These are phyloP conservation scores for Pycnomerus fuliginosus DNA, from an alignment of 2,888 invertebrate genomes.

Conservation along the genomic window DNA sequence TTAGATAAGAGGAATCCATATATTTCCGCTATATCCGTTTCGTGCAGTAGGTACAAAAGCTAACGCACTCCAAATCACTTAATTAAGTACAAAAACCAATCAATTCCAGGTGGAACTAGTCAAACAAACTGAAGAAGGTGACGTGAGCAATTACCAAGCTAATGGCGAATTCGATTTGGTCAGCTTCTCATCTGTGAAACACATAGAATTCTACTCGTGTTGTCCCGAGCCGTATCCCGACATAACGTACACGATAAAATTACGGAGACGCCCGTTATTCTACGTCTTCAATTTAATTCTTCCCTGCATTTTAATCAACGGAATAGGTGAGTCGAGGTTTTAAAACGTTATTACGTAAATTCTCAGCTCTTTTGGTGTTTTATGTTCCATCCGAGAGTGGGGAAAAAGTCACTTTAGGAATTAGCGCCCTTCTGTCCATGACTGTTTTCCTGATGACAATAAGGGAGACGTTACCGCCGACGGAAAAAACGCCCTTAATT, in stretches of 20 bases:
- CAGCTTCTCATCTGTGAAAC: slow-evolving; percentile 71
- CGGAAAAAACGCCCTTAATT: slow-evolving; percentile 83
- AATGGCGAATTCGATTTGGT: slow-evolving; percentile 87
- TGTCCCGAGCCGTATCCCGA: slow-evolving; percentile 83
- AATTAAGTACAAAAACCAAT: neutral
- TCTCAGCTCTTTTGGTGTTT: slow-evolving; percentile 75
- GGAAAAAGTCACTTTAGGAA: slow-evolving; percentile 83
- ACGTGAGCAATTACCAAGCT: slow-evolving; percentile 86
- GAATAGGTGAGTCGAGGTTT: slow-evolving; percentile 64
- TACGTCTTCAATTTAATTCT: slow-evolving; percentile 84
- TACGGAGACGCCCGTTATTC: slow-evolving; percentile 76
- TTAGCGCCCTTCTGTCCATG: slow-evolving; percentile 84
- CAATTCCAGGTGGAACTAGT: slow-evolving; percentile 66
- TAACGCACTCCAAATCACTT: too few species aligned
- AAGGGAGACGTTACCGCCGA: slow-evolving; percentile 80
- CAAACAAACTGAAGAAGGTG: slow-evolving; percentile 77
- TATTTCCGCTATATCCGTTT: slow-evolving; percentile 26
- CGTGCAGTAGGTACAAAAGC: too few species aligned
- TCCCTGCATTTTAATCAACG: slow-evolving; percentile 82
- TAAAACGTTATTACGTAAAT: neutral
- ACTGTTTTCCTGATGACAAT: slow-evolving; percentile 88
- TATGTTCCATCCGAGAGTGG: slow-evolving; percentile 87
- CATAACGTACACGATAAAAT: slow-evolving; percentile 76
- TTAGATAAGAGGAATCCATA: slow-evolving; percentile 42
- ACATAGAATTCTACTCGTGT: slow-evolving; percentile 76